Conservation (phyloP, 2,113 vertebrate species). For the Tringa solitaria region DNA sequence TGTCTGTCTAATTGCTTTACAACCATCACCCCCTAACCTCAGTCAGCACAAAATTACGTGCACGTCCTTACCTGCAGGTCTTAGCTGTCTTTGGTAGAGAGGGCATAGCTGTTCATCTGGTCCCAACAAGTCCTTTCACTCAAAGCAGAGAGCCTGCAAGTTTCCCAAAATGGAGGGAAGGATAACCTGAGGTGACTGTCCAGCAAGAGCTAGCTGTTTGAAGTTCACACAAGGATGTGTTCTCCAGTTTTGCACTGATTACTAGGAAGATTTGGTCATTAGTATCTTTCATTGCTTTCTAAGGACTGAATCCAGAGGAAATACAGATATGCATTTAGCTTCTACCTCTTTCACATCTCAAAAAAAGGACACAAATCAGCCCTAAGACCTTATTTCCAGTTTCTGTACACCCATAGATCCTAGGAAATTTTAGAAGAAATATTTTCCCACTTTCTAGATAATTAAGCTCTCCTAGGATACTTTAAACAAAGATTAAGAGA, state of each 20-base stretch:
- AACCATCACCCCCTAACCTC: neutral
- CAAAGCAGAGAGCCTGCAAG: neutral
- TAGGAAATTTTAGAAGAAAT: neutral
- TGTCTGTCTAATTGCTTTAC: neutral
- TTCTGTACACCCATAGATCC: neutral
- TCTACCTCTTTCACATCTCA: neutral
- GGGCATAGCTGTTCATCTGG: neutral
- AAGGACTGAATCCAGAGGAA: neutral
- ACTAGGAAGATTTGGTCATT: neutral
- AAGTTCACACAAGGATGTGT: neutral
- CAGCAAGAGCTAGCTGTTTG: neutral
- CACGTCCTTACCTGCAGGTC: neutral
- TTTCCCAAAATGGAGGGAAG: neutral
- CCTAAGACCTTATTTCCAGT: neutral
- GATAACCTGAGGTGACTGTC: neutral
- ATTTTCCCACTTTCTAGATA: neutral
- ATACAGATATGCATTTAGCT: neutral
- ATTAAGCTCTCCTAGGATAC: neutral
- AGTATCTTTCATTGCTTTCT: neutral
- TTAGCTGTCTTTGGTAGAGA: neutral
- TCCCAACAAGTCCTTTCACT: neutral
- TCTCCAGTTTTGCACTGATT: neutral
- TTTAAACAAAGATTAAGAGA: neutral
- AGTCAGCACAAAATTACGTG: neutral
- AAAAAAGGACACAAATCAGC: rapidly evolving